Base-by-base conservation (phyloP, 2,888 invertebrate genomes). In the Drosophila nigricruria region DNA sequence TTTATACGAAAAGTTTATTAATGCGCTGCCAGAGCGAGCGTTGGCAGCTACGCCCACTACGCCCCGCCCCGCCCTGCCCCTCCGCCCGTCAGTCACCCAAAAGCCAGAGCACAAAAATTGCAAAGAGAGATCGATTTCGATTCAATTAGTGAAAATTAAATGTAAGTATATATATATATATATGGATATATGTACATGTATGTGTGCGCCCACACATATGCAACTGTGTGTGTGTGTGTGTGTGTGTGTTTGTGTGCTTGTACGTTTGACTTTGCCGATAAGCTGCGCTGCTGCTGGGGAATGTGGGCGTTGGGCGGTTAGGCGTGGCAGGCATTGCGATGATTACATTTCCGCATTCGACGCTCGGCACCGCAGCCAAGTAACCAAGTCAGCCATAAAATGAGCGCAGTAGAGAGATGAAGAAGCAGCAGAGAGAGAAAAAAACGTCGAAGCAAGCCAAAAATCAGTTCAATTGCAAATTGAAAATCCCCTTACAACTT, bases 101-200 rank as follows among this genome's bases (percentile, higher is more conserved):
- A 42, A 36, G 25, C 27, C 56, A 72, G 77, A 57, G 68, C 59
- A 59, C 87, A 73, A 69, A 74, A 81, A 80, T 74, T 73, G 73
- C 78, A 79, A 36, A 36, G 53, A 38, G 70, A 83, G 89, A 87
- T 87, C 87, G 90, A 90, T 90, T 86, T 90, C 89, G 81, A 90
- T 89, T 90, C 90, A 90, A 87, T 87, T 87, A 87, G 89, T 89
- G 87, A 76, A 90, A 87, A 90, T 87, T 87, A 87, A 90, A 87
- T 90, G 86, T 82, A 82, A 88, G 88, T 84, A 70, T 88, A 76
- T 73, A 72, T 71, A 59, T 65, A 42, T 66, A 43, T 30, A 63
- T 64, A 52, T 66, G 69, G 64, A 43, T 30, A 63, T 64, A 52
- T 66, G 69, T 69, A 54, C 63, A 53, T 67, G 42, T 32, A 58